Conservation (phyloP, 2,113 vertebrate species). For the Dinomys branickii region DNA sequence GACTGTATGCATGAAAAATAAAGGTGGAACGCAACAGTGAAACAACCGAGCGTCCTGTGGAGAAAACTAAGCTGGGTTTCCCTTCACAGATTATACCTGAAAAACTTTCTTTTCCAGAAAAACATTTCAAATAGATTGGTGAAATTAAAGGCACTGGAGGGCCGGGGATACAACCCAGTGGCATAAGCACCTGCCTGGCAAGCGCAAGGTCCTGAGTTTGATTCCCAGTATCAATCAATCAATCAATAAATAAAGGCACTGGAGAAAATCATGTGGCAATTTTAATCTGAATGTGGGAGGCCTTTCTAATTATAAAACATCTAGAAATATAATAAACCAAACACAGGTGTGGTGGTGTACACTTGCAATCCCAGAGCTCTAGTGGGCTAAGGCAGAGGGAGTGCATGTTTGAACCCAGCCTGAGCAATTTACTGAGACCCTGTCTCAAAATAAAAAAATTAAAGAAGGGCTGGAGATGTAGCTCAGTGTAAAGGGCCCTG, state of each 20-base stretch:
- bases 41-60: not conserved
- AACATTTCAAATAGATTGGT: not conserved
- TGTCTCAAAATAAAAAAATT: not conserved
- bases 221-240: too few species aligned
- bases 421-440: not conserved
- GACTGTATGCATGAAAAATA: not conserved
- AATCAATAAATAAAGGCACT: not conserved
- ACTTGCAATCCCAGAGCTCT: not conserved
- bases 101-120: not conserved
- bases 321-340: not conserved
- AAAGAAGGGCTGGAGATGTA: not conserved
- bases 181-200: too few species aligned
- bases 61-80: not conserved
- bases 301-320: conserved; percentile 30
- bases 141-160: not conserved
- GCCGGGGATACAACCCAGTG: too few species aligned
- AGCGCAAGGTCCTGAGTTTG: too few species aligned
- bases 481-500: not conserved
- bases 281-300: not conserved
- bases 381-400: not conserved
- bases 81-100: not conserved
- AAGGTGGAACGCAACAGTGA: not conserved
- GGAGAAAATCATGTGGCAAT: not conserved
- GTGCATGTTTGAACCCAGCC: not conserved
- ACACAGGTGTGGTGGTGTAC: not conserved